phyloP scores from a whole-genome alignment of 2,888 invertebrate genomes.

The Philonicus albiceps region DNA sequence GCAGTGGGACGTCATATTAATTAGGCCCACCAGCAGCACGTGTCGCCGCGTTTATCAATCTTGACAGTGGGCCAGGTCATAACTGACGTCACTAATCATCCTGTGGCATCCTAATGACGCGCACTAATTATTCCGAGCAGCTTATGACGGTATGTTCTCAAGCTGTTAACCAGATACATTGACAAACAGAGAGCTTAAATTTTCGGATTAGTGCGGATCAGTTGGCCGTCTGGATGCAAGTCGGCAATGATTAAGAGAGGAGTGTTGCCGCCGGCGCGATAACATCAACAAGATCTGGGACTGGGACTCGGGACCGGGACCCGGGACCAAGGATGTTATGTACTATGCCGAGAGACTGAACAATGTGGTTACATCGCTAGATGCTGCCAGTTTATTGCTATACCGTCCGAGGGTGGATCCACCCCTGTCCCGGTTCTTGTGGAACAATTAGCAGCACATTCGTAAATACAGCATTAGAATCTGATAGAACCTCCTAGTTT shows the following conservation, averaged over 20 bases:
- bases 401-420: neutral
- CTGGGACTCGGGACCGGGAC: no score
- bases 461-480: constrained; percentile 7
- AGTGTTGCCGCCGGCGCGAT: constrained; percentile 12
- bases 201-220: constrained; percentile 27
- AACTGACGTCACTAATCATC: constrained; percentile 33
- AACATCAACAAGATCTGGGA: neutral
- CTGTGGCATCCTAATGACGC: constrained; percentile 27
- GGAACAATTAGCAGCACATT: constrained; percentile 37
- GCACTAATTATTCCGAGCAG: constrained; percentile 13
- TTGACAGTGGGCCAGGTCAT: constrained; percentile 13
- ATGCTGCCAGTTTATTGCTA: constrained; percentile 5
- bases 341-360: neutral
- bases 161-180: constrained; percentile 18
- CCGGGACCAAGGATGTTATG: neutral
- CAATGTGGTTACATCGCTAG: constrained; percentile 29
- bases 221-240: constrained; percentile 1
- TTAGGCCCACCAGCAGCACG: constrained; percentile 11
- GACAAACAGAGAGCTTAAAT: constrained; percentile 22
- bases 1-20: neutral
- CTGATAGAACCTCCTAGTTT: neutral
- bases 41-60: constrained; percentile 15
- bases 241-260: constrained; percentile 14
- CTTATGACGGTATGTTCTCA: constrained; percentile 1
- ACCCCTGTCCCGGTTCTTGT: neutral